Evolutionary conservation across 1,140 invertebrate genomes (phyloP), one percentile per base, ranked within the genome.

Genomic region (Drosophila kurseongensis): DNA sequence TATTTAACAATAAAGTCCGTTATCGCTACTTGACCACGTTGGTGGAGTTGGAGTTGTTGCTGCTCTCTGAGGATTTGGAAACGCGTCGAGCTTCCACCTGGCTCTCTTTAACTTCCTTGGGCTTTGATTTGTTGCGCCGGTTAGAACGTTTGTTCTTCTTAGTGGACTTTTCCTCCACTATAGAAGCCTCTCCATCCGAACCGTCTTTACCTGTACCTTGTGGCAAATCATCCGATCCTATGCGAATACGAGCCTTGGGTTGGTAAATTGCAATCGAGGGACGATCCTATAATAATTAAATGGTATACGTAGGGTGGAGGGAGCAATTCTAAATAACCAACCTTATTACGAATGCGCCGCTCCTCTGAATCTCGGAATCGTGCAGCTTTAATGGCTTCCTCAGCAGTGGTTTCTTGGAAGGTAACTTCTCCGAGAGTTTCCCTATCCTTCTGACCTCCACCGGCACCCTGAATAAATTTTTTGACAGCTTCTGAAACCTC

Each of bases 341-440:
- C 93, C 84, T 94, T 94, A 77, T 94, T 94, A 56, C 93, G 85
- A 50, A 94, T 93, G 35, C 93, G 90, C 42, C 91, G 80, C 51
- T 93, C 92, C 7, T 91, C 90, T 4, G 59, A 51, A 14, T 69
- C 42, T 6, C 80, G 62, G 7, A 65, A 42, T 16, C 51, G 68
- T 1, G 14, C 50, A n/a, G 40, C 36, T 52, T 74, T 77, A 13
- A 23, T 32, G 14, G 40, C 38, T 10, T 62, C 66, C 18, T 71
- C 65, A 4, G 40, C n/a, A 40, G 47, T 44, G 23, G 35, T 38
- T 13, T 61, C 36, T 18, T 42, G 45, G 3, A 23, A 59, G 9
- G n/a, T 48, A 5, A 9, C 38, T 13, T 36, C 40, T 1, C 5
- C 12, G 14, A 27, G 1, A 12, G 9, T 12, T 36, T 12, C 5